Evolutionary conservation across 1,140 invertebrate genomes (phyloP), one percentile per base, ranked within the genome.

Genomic region (Aphaenogaster floridana): DNA sequence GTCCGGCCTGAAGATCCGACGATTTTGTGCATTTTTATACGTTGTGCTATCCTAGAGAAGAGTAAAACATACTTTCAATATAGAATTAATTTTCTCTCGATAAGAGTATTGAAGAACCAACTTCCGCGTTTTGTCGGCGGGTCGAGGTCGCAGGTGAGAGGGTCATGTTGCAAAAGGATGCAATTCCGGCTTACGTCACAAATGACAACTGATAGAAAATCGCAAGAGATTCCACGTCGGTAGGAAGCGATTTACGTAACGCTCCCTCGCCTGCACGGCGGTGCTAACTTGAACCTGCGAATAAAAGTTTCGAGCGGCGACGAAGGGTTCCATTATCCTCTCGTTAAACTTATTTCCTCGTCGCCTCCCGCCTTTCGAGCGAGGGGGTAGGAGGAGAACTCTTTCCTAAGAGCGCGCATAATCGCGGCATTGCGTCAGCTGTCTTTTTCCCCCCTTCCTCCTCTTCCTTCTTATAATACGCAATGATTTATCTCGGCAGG

Each of bases 271-370:
- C 36, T 61, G 66, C 39, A 42, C 80, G 42, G 57, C 45, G 42
- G 39, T 21, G 64, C 36, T 71, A 21, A 28, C 68, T 28, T 28
- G 8, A 34, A 80, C 13, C 78, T 48, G 69, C 80, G 80, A 84
- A 84, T 76, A 84, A 84, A 84, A 84, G 80, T 84, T 84, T 50
- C 69, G 69, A 84, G 80, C 28, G 28, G 69, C 54, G 69, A 84
- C 69, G 80, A 84, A 84, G 42, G 80, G 80, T 84, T 84, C 39
- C 57, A 84, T 84, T 84, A 84, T 84, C 71, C 52, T 84, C 69
- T 84, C 80, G 80, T 84, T 84, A 76, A 84, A 84, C 80, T 84
- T 84, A 84, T 84, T 84, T 84, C 69, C 80, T 61, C 69, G 54
- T 84, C 54, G 69, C 36, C 64, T n/a, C 34, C 45, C 48, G 13